A percentile compares a stretch with the other conserved stretches of the same genome.
These are phyloP conservation scores for Toxotes chatareus DNA, from an alignment of 2,113 vertebrate genomes.

Conservation along the genomic window DNA sequence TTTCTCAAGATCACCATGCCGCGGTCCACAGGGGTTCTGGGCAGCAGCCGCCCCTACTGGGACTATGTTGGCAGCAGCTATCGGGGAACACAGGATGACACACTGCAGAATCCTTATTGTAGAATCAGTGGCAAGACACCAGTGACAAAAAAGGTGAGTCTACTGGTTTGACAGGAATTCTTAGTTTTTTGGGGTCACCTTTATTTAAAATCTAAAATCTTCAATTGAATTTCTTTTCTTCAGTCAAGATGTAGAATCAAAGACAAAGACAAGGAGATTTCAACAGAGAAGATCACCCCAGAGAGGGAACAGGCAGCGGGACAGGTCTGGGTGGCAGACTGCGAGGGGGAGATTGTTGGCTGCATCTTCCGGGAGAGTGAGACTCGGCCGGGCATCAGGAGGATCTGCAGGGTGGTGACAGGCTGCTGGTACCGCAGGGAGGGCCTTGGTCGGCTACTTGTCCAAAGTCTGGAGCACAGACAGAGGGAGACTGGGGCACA, in stretches of 20 bases:
- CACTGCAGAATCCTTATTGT: slow-evolving; percentile 74
- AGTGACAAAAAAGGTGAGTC: slow-evolving; percentile 66
- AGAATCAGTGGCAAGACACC: slow-evolving; percentile 69
- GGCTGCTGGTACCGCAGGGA: slow-evolving; percentile 87
- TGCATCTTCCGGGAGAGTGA: slow-evolving; percentile 83
- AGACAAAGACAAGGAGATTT: slow-evolving; percentile 67
- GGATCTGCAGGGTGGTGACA: slow-evolving; percentile 87
- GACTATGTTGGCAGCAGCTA: slow-evolving; percentile 86
- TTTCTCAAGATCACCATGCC: slow-evolving; percentile 89
- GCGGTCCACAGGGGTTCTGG: slow-evolving; percentile 83
- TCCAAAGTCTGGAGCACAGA: slow-evolving; percentile 84
- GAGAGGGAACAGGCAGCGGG: slow-evolving; percentile 81
- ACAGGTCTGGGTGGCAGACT: slow-evolving; percentile 88
- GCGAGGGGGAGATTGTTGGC: slow-evolving; percentile 86
- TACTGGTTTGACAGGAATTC: neutral
- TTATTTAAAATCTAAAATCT: no score
- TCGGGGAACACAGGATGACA: slow-evolving; percentile 72
- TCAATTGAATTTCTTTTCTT: neutral
- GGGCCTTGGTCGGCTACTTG: slow-evolving; percentile 85
- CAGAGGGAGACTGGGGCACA: slow-evolving; percentile 76
- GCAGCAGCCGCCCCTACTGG: slow-evolving; percentile 83
- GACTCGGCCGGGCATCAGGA: slow-evolving; percentile 59
- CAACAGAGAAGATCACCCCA: slow-evolving; percentile 72
- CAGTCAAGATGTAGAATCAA: slow-evolving; percentile 65
- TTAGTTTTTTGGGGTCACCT: neutral